A percentile compares a stretch with the other conserved stretches of the same genome.
Evolutionary conservation across 2,888 invertebrate genomes (phyloP).

Genomic region (Meta bourneti): DNA sequence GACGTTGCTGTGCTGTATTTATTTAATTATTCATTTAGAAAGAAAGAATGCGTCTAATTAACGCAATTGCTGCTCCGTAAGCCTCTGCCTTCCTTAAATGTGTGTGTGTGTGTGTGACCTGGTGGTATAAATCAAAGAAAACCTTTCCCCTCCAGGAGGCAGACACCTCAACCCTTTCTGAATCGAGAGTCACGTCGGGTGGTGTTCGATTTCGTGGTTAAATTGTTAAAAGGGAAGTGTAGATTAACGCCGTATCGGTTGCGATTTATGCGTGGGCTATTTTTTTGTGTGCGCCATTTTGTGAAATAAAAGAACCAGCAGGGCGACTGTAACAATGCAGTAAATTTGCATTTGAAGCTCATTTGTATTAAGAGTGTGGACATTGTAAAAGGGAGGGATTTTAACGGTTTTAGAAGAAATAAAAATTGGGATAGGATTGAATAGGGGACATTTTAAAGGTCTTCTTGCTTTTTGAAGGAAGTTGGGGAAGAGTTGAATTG

Average conservation of each 20-base stretch:
- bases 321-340: slow-evolving; percentile 26
- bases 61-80: slow-evolving; percentile 54
- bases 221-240: slow-evolving; percentile 53
- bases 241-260: slow-evolving; percentile 52
- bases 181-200: slow-evolving; percentile 23
- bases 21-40: slow-evolving; percentile 66
- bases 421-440: slow-evolving; percentile 51
- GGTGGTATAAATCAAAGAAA: slow-evolving; percentile 44
- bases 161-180: background rate
- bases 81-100: background rate
- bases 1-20: slow-evolving; percentile 30
- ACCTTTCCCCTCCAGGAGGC: background rate
- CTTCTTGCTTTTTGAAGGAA: background rate
- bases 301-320: slow-evolving; percentile 14
- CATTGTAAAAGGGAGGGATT: slow-evolving; percentile 10
- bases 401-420: slow-evolving; percentile 37
- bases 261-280: background rate
- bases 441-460: background rate
- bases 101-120: background rate
- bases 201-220: slow-evolving; percentile 54
- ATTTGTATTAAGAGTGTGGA: slow-evolving; percentile 25
- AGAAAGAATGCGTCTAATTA: slow-evolving; percentile 55
- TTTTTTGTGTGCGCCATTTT: background rate
- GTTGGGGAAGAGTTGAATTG: background rate
- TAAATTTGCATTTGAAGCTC: slow-evolving; percentile 42